A percentile compares a stretch with the other conserved stretches of the same genome.
Evolutionary conservation across 1,140 invertebrate species (phyloP).

Genomic region (Hermatobates lingyangjiaoensis): DNA sequence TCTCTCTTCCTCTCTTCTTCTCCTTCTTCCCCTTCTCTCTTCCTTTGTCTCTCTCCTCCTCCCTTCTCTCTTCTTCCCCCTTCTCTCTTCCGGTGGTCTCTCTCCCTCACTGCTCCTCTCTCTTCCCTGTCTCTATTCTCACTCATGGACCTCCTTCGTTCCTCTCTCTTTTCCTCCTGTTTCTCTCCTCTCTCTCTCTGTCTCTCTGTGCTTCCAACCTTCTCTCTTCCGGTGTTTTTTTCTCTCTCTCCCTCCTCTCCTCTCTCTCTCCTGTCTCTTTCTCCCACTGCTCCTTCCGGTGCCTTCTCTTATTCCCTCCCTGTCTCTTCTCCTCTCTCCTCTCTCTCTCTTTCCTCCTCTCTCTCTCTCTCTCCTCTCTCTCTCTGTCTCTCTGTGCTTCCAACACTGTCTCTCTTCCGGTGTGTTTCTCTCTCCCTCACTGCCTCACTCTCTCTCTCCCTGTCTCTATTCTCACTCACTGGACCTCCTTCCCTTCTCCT

Average conservation of each 20-base stretch:
- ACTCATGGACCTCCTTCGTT: not conserved
- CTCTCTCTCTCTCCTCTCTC: not conserved
- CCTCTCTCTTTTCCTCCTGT: not conserved
- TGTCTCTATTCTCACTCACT: not conserved
- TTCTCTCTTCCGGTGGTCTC: not conserved
- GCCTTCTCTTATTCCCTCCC: not conserved
- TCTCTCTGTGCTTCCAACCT: not conserved
- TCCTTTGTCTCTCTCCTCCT: not conserved
- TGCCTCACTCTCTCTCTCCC: not conserved
- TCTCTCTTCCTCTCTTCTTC: not conserved
- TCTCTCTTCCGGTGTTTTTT: not conserved
- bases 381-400: not conserved
- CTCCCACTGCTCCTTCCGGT: not conserved
- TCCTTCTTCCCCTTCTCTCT: not conserved
- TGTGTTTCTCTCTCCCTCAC: not conserved
- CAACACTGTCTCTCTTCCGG: not conserved
- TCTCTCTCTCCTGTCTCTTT: not conserved
- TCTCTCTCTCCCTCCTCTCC: not conserved
- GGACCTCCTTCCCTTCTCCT: not conserved
- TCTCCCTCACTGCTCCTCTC: not conserved
- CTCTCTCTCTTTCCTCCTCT: not conserved
- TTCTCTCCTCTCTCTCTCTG: not conserved
- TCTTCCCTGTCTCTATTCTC: not conserved
- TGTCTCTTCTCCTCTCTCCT: not conserved
- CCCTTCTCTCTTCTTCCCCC: not conserved